Percentiles rank a stretch among this genome's conserved stretches.
These are phyloP conservation scores for Pseudorhombus dupliciocellatus DNA, from an alignment of 2,113 vertebrate species.

Conservation along the genomic window DNA sequence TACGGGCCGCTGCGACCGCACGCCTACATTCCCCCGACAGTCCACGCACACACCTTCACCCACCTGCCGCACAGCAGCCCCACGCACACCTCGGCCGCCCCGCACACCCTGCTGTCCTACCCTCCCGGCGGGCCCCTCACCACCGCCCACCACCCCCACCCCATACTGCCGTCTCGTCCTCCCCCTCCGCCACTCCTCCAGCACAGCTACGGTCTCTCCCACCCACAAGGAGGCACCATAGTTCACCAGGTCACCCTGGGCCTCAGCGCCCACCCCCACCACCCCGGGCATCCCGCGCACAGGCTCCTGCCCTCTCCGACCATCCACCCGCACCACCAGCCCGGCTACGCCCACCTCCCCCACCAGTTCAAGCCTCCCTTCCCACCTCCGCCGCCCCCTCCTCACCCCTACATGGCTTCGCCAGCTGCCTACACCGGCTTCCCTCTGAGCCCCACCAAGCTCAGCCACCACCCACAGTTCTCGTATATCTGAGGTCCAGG, in stretches of 20 bases:
- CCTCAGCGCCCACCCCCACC: constrained; percentile 83
- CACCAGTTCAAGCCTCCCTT: constrained; percentile 84
- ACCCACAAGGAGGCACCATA: constrained; percentile 79
- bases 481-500: constrained; percentile 90
- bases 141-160: constrained; percentile 81
- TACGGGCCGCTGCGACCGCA: constrained; percentile 89
- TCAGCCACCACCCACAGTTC: constrained; percentile 88
- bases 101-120: constrained; percentile 87
- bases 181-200: constrained; percentile 89
- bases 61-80: constrained; percentile 89
- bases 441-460: constrained; percentile 94
- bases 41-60: constrained; percentile 87
- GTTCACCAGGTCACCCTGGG: constrained; percentile 93
- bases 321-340: constrained; percentile 67
- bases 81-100: constrained; percentile 78
- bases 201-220: constrained; percentile 87
- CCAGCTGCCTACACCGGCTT: constrained; percentile 92
- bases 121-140: constrained; percentile 70
- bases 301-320: constrained; percentile 86
- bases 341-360: constrained; percentile 77
- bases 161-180: constrained; percentile 85
- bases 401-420: constrained; percentile 92
- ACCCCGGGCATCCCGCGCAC: constrained; percentile 60
- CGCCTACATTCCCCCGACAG: constrained; percentile 87
- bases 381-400: constrained; percentile 84